A percentile compares a stretch with the other conserved stretches of the same genome.
These are phyloP conservation scores for Rhinogobio ventralis DNA, from an alignment of 2,797 vertebrate species.

Conservation along the genomic window DNA sequence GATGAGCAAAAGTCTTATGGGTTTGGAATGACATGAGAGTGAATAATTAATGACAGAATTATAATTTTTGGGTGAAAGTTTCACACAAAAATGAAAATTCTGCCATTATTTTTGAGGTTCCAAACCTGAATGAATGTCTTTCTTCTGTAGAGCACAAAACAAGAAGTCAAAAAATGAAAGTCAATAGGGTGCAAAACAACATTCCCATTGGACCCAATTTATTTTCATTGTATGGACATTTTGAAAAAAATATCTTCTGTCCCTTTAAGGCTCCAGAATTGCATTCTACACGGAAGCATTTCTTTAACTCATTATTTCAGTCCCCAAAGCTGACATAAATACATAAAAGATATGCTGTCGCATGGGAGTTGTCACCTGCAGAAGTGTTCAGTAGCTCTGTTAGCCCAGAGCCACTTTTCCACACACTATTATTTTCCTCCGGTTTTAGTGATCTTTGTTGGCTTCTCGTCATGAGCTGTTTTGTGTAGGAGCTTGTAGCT, in stretches of 20 bases:
- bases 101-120: background rate
- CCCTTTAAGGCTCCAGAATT: constrained; percentile 43
- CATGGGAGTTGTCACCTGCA: constrained; percentile 43
- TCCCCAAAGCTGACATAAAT: constrained; percentile 52
- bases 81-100: background rate
- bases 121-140: background rate
- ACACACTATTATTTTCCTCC: constrained; percentile 40
- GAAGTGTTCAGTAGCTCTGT: constrained; percentile 5
- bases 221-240: background rate
- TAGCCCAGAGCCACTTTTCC: constrained; percentile 35
- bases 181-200: background rate
- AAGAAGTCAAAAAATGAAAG: background rate
- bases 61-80: background rate
- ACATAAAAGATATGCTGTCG: background rate
- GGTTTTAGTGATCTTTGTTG: constrained; percentile 42
- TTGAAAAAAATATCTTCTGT: background rate
- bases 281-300: constrained; percentile 42
- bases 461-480: constrained; percentile 42
- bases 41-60: background rate
- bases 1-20: background rate
- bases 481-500: constrained; percentile 57
- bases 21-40: background rate
- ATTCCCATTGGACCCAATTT: background rate
- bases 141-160: background rate
- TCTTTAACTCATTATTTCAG: constrained; percentile 56